Percentiles rank a stretch among this genome's conserved stretches.
Conservation (phyloP, 2,113 vertebrate species). For the Heliornis fulica region DNA sequence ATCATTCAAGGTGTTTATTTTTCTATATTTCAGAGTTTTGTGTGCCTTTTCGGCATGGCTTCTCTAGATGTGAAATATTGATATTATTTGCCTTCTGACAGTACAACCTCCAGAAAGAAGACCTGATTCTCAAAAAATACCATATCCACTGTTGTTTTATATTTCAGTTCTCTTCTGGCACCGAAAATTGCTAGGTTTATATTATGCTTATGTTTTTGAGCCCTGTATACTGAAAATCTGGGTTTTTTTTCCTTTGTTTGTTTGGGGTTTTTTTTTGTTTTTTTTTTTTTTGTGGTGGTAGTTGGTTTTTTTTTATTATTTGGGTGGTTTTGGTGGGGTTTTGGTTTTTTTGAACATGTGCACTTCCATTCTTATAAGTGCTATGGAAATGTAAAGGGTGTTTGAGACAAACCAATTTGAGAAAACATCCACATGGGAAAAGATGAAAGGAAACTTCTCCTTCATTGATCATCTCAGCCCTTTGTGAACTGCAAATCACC, state of each 20-base stretch:
- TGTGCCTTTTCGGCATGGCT: not conserved
- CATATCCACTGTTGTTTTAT: not conserved
- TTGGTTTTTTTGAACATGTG: not conserved
- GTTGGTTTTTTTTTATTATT: not conserved
- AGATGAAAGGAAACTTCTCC: not conserved
- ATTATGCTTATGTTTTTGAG: not conserved
- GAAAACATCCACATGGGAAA: not conserved
- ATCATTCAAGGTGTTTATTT: not conserved
- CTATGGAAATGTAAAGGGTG: not conserved
- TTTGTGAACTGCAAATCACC: not conserved
- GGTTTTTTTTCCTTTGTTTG: accelerated
- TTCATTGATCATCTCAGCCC: not conserved
- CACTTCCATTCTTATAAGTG: not conserved
- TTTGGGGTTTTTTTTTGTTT: not conserved
- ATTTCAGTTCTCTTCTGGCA: not conserved
- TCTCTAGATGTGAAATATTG: not conserved
- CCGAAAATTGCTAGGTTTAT: not conserved
- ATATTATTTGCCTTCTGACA: not conserved
- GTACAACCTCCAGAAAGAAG: not conserved
- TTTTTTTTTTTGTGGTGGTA: no score
- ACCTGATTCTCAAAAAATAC: not conserved
- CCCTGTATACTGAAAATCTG: not conserved
- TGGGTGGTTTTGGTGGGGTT: not conserved
- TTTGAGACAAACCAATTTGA: not conserved
- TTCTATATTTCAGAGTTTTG: not conserved